A percentile compares a stretch with the other conserved stretches of the same genome.
Evolutionary conservation across 1,140 invertebrate species (phyloP).

Genomic region (Lysiphlebus fabarum): DNA sequence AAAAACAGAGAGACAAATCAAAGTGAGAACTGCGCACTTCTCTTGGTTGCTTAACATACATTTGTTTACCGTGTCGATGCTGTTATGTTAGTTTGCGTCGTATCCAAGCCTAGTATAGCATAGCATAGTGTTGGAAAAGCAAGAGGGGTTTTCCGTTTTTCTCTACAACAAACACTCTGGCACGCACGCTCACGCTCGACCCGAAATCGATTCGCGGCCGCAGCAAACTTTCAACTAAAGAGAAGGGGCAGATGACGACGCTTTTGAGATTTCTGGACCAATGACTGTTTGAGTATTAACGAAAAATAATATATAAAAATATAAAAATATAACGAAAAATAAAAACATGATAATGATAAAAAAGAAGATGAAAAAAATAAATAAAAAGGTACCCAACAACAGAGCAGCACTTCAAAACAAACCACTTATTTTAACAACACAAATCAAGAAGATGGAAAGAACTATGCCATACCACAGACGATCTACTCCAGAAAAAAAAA

Average conservation of each 20-base stretch:
- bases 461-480: too few species aligned
- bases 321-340: not conserved
- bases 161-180: constrained; percentile 27
- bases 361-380: constrained; percentile 9
- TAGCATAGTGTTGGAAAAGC: not conserved
- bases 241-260: constrained; percentile 16
- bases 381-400: not conserved
- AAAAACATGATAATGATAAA: not conserved
- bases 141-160: constrained; percentile 7
- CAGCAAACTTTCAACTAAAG: not conserved
- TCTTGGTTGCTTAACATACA: constrained; percentile 21
- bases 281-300: not conserved
- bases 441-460: too few species aligned
- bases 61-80: constrained; percentile 22
- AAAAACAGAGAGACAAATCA: not conserved
- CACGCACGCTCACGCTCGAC: constrained; percentile 25
- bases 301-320: constrained; percentile 1
- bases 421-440: too few species aligned
- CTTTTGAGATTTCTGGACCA: constrained; percentile 24
- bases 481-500: too few species aligned
- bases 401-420: not conserved
- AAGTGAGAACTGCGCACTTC: not conserved
- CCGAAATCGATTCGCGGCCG: constrained; percentile 26
- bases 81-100: not conserved
- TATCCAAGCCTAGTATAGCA: constrained; percentile 4